Conservation (phyloP, 2,797 vertebrate species). For the Ctenosaura bakeri region DNA sequence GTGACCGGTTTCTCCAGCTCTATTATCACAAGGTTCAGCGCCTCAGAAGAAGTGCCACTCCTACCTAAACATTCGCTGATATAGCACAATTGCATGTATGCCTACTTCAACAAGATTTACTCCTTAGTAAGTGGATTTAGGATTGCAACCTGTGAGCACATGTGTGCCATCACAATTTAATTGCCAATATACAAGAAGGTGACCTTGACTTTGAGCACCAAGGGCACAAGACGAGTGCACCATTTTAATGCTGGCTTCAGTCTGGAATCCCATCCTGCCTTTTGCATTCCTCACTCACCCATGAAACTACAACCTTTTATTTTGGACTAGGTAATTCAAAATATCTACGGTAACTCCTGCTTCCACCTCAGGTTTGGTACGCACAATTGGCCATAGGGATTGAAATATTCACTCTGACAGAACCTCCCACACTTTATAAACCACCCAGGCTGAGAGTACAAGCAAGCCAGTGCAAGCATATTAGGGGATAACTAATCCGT, state of each 20-base stretch:
- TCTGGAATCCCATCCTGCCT: background rate
- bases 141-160: background rate
- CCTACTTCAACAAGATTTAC: background rate
- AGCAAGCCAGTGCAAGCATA: background rate
- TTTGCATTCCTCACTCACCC: background rate
- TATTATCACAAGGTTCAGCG: background rate
- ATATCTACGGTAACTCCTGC: background rate
- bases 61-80: background rate
- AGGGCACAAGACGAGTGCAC: conserved; percentile 3
- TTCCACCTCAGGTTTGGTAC: too few relatives aligned
- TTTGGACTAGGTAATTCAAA: background rate
- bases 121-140: background rate
- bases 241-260: background rate
- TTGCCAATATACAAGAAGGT: background rate
- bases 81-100: background rate
- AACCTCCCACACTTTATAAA: background rate
- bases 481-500: background rate
- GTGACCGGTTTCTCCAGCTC: background rate
- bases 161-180: background rate
- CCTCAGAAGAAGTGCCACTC: background rate
- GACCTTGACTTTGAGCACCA: conserved; percentile 27
- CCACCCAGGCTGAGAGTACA: background rate
- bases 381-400: background rate
- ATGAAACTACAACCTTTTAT: background rate
- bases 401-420: background rate